These are phyloP conservation scores for Sebastes vulpes DNA, from an alignment of 2,797 vertebrate species.

Conservation along the genomic window DNA sequence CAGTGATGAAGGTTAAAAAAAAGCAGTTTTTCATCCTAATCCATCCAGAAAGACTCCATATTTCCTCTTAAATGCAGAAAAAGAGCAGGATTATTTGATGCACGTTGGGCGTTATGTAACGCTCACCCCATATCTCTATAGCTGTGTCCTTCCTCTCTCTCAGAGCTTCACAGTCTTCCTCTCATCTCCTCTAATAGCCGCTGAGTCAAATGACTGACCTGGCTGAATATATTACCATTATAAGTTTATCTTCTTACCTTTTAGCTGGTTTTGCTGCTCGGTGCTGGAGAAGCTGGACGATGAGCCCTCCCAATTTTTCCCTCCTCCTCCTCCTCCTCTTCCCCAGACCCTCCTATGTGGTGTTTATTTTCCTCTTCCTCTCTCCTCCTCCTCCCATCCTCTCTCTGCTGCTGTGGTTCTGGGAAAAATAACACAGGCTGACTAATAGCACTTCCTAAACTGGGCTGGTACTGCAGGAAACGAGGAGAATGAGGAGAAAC, in stretches of 20 bases:
- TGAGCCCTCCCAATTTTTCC: conserved; percentile 67
- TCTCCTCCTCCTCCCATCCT: conserved; percentile 53
- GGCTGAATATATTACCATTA: conserved; percentile 36
- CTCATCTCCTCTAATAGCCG: neutral
- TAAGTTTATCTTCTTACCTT: conserved; percentile 77
- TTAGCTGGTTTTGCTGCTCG: conserved; percentile 38
- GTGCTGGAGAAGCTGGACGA: conserved; percentile 55
- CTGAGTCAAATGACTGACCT: conserved; percentile 26
- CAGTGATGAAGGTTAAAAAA: neutral
- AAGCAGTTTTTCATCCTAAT: neutral
- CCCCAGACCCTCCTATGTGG: conserved; percentile 63
- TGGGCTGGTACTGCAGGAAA: conserved; percentile 61
- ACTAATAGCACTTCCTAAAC: conserved; percentile 79
- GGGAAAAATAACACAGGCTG: conserved; percentile 13
- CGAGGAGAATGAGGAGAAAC: neutral
- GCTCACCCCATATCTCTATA: conserved; percentile 85
- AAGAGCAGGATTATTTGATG: neutral
- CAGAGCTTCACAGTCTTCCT: neutral
- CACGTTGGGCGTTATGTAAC: conserved; percentile 68
- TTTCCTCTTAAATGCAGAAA: neutral
- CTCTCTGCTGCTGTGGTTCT: conserved; percentile 35
- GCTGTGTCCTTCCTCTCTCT: neutral
- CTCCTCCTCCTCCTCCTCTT: conserved; percentile 17
- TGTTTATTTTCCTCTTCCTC: conserved; percentile 66
- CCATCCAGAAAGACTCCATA: neutral